These are phyloP conservation scores for Macrochelys suwanniensis DNA, from an alignment of 2,797 vertebrate species.

Conservation along the genomic window DNA sequence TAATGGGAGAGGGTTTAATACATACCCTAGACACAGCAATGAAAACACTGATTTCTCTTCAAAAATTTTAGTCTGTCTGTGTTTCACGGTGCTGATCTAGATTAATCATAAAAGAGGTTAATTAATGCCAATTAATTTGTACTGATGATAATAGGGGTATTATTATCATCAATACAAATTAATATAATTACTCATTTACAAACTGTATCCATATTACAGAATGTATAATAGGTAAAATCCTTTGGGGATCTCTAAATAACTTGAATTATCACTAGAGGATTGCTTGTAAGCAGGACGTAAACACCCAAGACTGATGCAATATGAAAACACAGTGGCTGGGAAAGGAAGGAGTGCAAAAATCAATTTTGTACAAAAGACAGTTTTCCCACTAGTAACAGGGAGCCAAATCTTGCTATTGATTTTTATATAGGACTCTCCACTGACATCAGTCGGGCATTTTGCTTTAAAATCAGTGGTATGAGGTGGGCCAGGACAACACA, in stretches of 20 bases:
- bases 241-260: conserved; percentile 13
- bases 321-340: background rate
- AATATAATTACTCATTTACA: conserved; percentile 48
- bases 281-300: conserved; percentile 10
- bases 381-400: background rate
- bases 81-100: conserved; percentile 35
- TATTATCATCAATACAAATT: conserved; percentile 51
- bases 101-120: conserved; percentile 36
- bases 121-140: conserved; percentile 48
- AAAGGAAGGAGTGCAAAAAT: background rate
- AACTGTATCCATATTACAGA: conserved; percentile 41
- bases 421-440: background rate
- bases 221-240: conserved; percentile 33
- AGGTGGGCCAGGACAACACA: background rate
- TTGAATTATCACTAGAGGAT: conserved; percentile 2
- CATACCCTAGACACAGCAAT: background rate
- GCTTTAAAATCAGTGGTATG: background rate
- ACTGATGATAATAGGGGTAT: background rate
- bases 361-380: background rate
- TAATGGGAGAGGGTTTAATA: too few species aligned
- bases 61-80: conserved; percentile 42
- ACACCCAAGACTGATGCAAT: conserved; percentile 23
- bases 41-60: conserved; percentile 1
- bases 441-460: background rate
- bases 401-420: background rate